These are phyloP conservation scores for Sphinx pinastri DNA, from an alignment of 2,888 invertebrate genomes.

Conservation along the genomic window DNA sequence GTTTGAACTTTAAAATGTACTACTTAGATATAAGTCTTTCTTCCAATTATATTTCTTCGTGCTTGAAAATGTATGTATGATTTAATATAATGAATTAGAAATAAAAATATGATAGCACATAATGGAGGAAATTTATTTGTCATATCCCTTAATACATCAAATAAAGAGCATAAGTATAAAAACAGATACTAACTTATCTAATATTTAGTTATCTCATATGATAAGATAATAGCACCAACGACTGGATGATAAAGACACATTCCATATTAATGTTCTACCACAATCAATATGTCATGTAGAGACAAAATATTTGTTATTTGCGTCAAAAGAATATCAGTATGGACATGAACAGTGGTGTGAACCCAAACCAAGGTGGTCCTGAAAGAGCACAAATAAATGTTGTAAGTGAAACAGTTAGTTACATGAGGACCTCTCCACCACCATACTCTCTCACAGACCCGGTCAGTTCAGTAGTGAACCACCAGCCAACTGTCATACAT, in stretches of 20 bases:
- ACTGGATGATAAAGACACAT: slow-evolving; percentile 49
- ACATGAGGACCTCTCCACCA: slow-evolving; percentile 62
- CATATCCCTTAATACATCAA: slow-evolving; percentile 4
- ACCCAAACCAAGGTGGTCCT: slow-evolving; percentile 41
- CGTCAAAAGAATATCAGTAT: slow-evolving; percentile 41
- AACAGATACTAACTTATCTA: slow-evolving; percentile 34
- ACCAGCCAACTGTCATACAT: slow-evolving; percentile 53
- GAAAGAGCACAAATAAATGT: slow-evolving; percentile 43
- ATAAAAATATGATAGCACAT: slow-evolving; percentile 29
- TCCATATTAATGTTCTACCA: slow-evolving; percentile 40
- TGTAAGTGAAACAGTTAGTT: slow-evolving; percentile 43
- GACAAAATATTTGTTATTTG: slow-evolving; percentile 35
- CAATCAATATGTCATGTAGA: slow-evolving; percentile 50
- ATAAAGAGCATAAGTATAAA: slow-evolving; percentile 30
- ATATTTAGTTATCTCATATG: slow-evolving; percentile 48
- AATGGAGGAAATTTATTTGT: slow-evolving; percentile 6
- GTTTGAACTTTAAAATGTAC: not conserved
- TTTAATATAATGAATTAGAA: slow-evolving; percentile 29
- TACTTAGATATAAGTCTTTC: slow-evolving; percentile 1
- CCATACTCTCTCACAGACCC: slow-evolving; percentile 55
- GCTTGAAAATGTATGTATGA: slow-evolving; percentile 19
- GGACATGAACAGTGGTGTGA: slow-evolving; percentile 48
- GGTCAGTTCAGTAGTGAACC: slow-evolving; percentile 36
- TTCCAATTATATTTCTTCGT: slow-evolving; percentile 17
- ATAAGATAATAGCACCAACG: slow-evolving; percentile 56